These are phyloP conservation scores for Pristionchus japonicus DNA, from an alignment of 2,888 invertebrate genomes.

Conservation along the genomic window DNA sequence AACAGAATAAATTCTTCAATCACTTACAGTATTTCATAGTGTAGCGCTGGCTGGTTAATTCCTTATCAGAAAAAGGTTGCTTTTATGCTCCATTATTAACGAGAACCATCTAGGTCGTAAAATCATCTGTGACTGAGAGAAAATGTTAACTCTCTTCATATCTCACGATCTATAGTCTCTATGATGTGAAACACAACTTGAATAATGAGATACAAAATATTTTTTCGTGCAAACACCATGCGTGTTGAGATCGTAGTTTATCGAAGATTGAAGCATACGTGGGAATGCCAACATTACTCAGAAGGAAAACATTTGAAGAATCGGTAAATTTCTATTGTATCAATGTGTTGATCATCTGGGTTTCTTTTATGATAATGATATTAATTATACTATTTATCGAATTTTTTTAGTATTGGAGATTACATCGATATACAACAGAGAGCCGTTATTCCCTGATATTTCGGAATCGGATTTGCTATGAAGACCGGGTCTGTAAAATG, in stretches of 20 bases:
- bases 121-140: not conserved
- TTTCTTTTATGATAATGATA: too few relatives aligned
- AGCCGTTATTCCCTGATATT: not conserved
- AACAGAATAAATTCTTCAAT: not conserved
- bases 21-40: not conserved
- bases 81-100: not conserved
- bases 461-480: not conserved
- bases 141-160: not conserved
- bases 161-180: not conserved
- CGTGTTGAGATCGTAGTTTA: not conserved
- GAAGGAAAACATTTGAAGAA: not conserved
- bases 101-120: slow-evolving; percentile 3
- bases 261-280: not conserved
- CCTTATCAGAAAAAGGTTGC: not conserved
- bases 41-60: not conserved
- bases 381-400: not conserved
- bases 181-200: not conserved
- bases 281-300: not conserved
- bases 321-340: too few relatives aligned
- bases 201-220: not conserved
- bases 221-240: not conserved
- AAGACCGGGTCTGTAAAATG: not conserved
- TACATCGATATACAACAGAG: not conserved
- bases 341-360: too few relatives aligned
- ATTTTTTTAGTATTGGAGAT: not conserved